Conservation (phyloP, 2,888 invertebrate species). For the Strigamia crassipes region DNA sequence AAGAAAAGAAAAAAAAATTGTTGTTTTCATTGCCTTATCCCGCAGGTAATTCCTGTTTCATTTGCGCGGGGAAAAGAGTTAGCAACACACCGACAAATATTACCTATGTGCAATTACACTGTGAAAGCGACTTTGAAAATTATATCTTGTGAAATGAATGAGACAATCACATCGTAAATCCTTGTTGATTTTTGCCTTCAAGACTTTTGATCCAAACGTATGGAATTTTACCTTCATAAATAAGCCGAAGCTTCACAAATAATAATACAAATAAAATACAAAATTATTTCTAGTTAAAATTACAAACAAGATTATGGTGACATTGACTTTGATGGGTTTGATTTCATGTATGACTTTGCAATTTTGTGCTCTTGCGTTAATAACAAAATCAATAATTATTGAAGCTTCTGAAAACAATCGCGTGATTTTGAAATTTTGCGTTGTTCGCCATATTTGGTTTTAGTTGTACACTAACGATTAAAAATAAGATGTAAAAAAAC, state of each 20-base stretch:
- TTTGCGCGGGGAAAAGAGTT: neutral
- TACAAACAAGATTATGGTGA: too few species aligned
- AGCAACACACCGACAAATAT: neutral
- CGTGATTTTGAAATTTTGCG: too few species aligned
- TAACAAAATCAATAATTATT: too few species aligned
- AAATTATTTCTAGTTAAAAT: neutral
- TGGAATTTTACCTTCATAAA: neutral
- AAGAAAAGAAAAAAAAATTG: neutral
- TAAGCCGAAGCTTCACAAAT: neutral
- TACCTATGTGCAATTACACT: neutral
- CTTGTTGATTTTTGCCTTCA: neutral
- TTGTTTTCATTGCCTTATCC: neutral
- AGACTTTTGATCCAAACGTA: neutral
- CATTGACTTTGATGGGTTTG: too few species aligned
- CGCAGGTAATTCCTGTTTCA: neutral
- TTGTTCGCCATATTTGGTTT: too few species aligned
- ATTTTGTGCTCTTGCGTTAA: too few species aligned
- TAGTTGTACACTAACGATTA: too few species aligned
- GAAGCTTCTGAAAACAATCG: too few species aligned
- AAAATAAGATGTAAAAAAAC: too few species aligned
- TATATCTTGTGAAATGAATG: neutral
- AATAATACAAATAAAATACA: neutral
- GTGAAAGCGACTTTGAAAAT: neutral
- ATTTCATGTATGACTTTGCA: too few species aligned
- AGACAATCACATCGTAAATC: constrained; percentile 11